phyloP scores from a whole-genome alignment of 1,140 invertebrate species.

The Stenopsyche tienmushanensis region DNA sequence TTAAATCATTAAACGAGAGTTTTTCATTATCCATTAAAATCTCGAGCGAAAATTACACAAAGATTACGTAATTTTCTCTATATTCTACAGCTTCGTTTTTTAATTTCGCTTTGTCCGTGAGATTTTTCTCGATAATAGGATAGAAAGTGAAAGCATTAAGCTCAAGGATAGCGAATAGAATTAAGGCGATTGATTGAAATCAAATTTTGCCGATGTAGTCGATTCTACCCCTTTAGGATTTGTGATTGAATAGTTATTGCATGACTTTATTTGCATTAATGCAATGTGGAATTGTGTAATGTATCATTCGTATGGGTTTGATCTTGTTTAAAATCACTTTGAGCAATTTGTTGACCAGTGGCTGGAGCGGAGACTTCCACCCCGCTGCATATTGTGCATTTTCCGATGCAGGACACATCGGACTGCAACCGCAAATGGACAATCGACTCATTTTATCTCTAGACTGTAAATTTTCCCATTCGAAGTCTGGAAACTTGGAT shows the following conservation, averaged over 20 bases:
- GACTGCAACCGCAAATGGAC: too few relatives aligned
- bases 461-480: too few relatives aligned
- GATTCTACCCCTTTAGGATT: background rate
- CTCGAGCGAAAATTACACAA: constrained; percentile 3
- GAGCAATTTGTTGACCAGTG: constrained; percentile 25
- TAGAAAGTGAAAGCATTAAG: too few relatives aligned
- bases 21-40: background rate
- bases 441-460: too few relatives aligned
- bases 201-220: background rate
- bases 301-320: background rate
- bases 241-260: background rate
- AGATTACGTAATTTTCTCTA: background rate
- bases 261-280: background rate
- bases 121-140: background rate
- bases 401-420: too few relatives aligned
- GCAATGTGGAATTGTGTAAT: background rate
- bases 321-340: constrained; percentile 14
- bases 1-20: background rate
- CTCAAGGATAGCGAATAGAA: background rate
- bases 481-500: too few relatives aligned
- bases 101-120: background rate
- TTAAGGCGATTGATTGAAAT: background rate
- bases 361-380: too few relatives aligned
- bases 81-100: background rate
- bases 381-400: too few relatives aligned